phyloP scores from a whole-genome alignment of 2,113 vertebrate species.

The Rhipidura dahli region DNA sequence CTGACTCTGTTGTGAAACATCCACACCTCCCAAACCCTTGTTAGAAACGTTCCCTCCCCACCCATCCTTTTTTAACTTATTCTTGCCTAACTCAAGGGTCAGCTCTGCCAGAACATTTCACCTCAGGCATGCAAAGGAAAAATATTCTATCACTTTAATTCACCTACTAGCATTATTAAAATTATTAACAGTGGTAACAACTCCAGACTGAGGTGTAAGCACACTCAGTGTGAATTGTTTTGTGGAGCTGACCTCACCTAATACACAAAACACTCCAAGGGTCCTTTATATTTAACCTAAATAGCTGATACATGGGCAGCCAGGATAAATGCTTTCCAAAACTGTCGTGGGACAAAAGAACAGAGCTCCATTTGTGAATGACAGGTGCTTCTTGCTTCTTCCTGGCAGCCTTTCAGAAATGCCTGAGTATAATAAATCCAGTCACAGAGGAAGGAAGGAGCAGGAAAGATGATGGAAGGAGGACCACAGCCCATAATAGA shows the following conservation, averaged over 20 bases:
- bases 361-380: background rate
- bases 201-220: background rate
- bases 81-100: background rate
- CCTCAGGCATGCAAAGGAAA: background rate
- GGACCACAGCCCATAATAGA: fast-evolving
- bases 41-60: background rate
- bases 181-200: background rate
- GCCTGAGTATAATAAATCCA: background rate
- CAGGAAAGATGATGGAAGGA: background rate
- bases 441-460: background rate
- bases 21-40: background rate
- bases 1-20: background rate
- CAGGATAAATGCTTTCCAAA: background rate
- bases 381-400: no score
- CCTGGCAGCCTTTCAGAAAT: background rate
- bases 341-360: background rate
- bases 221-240: background rate
- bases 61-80: background rate
- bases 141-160: background rate
- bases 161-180: background rate
- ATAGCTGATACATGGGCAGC: background rate
- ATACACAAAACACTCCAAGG: background rate
- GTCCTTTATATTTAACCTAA: background rate
- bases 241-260: background rate
- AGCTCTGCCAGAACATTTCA: background rate